Base-by-base conservation (phyloP, 2,797 vertebrate genomes). In the Chloroceryle inda region DNA sequence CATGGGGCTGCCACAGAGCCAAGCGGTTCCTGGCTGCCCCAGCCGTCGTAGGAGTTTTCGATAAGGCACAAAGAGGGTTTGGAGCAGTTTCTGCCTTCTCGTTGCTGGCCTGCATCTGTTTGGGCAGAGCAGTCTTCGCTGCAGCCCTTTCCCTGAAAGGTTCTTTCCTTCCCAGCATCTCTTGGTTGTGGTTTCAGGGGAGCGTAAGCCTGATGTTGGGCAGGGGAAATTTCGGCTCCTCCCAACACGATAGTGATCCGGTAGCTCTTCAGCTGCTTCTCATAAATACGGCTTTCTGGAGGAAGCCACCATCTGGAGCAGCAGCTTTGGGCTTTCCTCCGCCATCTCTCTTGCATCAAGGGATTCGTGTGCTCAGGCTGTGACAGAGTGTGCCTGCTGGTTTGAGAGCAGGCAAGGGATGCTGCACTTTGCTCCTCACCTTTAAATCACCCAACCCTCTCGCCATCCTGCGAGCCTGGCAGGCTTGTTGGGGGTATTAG, bases 241-340 rank as follows among this genome's bases (percentile, higher is more conserved):
- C 37, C 56, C 1, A 0, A 37, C 37, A 26, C 0, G 0, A 2
- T 1, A 7, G 26, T 27, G 66, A 56, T 74, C 29, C 0, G 0
- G 66, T 49, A 29, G 44, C 52, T 85, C 2, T 61, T 91, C 35
- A 31, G 45, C 42, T 50, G 19, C 44, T n/a, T 18, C 61, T 42
- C 0, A 0, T 33, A 77, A 89, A 85, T 14, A 42, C 1, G 2
- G 52, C 19, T 64, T 92, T 81, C 82, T 45, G 62, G 61, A 78
- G 73, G 68, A 91, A 91, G 49, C 8, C 26, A n/a, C 64, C 56
- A 83, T 52, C 72, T 80, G 45, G 29, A 84, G 82, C 76, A 55
- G 67, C 53, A 9, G 4, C 69, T 90, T 73, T 15, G 45, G 62
- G n/a, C 42, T 62, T 76, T 22, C 33, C n/a, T 29, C 37, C 12